A percentile compares a stretch with the other conserved stretches of the same genome.
phyloP scores from a whole-genome alignment of 1,140 invertebrate genomes.

The Drosophila biarmipes region DNA sequence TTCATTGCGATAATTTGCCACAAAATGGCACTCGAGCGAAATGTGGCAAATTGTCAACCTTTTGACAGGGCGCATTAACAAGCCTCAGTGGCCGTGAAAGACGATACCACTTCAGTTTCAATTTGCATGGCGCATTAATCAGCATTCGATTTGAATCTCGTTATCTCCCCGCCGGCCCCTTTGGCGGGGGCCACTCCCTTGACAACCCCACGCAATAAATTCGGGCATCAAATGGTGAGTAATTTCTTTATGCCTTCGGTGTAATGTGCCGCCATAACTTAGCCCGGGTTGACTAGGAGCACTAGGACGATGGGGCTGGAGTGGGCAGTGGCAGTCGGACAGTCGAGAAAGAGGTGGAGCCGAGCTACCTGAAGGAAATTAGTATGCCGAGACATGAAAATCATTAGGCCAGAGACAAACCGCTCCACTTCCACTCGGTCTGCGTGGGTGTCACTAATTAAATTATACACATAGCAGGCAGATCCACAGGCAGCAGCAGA shows the following conservation, averaged over 20 bases:
- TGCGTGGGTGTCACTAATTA: constrained; percentile 73
- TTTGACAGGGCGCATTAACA: constrained; percentile 41
- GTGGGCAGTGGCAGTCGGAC: neutral
- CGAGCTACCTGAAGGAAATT: constrained; percentile 56
- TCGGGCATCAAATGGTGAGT: constrained; percentile 74
- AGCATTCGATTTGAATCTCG: constrained; percentile 77
- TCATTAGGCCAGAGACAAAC: constrained; percentile 57
- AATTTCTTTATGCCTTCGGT: constrained; percentile 60
- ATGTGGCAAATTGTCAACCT: constrained; percentile 50
- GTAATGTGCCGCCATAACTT: constrained; percentile 73
- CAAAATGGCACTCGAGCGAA: constrained; percentile 6
- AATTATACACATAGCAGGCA: constrained; percentile 67
- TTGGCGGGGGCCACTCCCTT: constrained; percentile 13
- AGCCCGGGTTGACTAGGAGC: constrained; percentile 13
- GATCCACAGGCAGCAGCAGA: constrained; percentile 1
- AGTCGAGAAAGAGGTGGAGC: constrained; percentile 4
- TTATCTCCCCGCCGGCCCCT: constrained; percentile 42
- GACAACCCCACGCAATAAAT: constrained; percentile 62
- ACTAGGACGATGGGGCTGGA: constrained; percentile 22
- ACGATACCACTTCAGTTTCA: constrained; percentile 62
- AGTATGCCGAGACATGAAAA: constrained; percentile 76
- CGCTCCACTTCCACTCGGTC: constrained; percentile 1
- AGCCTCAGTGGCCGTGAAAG: constrained; percentile 20
- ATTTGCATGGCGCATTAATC: constrained; percentile 74
- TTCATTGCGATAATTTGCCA: constrained; percentile 25